Conservation (phyloP, 37 sponge, comb jelly and placozoan species). For the Theonella swinhoei region DNA sequence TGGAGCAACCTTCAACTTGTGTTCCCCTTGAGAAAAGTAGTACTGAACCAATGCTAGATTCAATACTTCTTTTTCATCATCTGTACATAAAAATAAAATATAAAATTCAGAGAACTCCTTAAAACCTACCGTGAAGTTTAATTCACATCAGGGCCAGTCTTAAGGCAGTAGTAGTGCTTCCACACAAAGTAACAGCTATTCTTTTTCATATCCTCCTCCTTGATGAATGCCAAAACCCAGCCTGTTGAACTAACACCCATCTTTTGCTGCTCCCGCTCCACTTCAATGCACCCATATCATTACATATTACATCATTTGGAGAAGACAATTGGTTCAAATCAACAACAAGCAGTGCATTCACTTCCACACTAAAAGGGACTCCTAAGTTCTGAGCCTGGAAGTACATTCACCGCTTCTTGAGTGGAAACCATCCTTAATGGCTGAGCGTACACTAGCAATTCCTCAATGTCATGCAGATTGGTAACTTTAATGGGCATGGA, state of each 20-base stretch:
- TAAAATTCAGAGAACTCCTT: too few relatives aligned
- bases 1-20: constrained; percentile 16
- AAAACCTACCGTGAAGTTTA: too few relatives aligned
- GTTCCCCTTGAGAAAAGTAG: constrained; percentile 4
- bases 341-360: constrained; percentile 28
- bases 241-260: constrained; percentile 15
- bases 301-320: constrained; percentile 31
- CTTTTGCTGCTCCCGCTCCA: constrained; percentile 15
- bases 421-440: too few relatives aligned
- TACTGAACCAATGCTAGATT: constrained; percentile 17
- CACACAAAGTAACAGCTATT: too few relatives aligned
- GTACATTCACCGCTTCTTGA: too few relatives aligned
- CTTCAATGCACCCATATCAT: constrained; percentile 53
- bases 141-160: too few relatives aligned
- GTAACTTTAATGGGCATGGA: too few relatives aligned
- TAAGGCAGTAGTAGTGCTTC: too few relatives aligned
- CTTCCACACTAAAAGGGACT: constrained; percentile 28
- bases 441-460: too few relatives aligned
- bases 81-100: not conserved
- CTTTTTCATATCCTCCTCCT: too few relatives aligned
- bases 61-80: not conserved
- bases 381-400: too few relatives aligned
- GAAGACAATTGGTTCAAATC: constrained; percentile 21
- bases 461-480: too few relatives aligned
- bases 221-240: constrained; percentile 13